Conservation (phyloP, 2,888 invertebrate species). For the Zygaena filipendulae region DNA sequence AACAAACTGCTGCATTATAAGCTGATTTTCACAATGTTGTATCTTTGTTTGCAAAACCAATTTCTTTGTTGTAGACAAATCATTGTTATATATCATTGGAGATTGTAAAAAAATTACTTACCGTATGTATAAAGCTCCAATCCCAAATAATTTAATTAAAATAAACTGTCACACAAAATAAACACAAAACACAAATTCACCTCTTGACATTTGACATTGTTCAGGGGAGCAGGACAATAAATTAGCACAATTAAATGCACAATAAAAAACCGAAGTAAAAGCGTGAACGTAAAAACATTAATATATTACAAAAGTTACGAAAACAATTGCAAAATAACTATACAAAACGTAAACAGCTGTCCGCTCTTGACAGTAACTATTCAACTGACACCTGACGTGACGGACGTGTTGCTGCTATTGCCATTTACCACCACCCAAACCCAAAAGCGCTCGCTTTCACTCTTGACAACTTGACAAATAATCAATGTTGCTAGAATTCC, state of each 20-base stretch:
- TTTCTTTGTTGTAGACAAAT: no score
- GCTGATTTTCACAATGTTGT: no score
- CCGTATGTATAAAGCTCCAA: conserved; percentile 59
- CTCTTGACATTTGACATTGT: conserved; percentile 66
- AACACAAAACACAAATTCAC: conserved; percentile 62
- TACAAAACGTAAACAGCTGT: conserved; percentile 68
- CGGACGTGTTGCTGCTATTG: no score
- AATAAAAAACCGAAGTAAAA: conserved; percentile 41
- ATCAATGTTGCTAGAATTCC: conserved; percentile 4
- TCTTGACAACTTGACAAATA: no score
- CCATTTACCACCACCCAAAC: no score
- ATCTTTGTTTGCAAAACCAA: no score
- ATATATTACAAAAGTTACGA: conserved; percentile 56
- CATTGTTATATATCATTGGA: conserved; percentile 7
- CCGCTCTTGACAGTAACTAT: conserved; percentile 60
- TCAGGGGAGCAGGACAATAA: conserved; percentile 33
- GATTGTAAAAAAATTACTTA: conserved; percentile 38
- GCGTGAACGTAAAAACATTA: conserved; percentile 56
- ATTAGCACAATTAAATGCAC: conserved; percentile 44
- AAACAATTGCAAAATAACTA: conserved; percentile 63
- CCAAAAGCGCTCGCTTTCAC: no score
- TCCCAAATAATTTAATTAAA: conserved; percentile 53
- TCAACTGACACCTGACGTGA: conserved; percentile 51
- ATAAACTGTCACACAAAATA: conserved; percentile 57
- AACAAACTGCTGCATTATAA: conserved; percentile 18